Percentiles rank a stretch among this genome's conserved stretches.
Conservation (phyloP, 2,113 vertebrate genomes). For the Hiodon alosoides region DNA sequence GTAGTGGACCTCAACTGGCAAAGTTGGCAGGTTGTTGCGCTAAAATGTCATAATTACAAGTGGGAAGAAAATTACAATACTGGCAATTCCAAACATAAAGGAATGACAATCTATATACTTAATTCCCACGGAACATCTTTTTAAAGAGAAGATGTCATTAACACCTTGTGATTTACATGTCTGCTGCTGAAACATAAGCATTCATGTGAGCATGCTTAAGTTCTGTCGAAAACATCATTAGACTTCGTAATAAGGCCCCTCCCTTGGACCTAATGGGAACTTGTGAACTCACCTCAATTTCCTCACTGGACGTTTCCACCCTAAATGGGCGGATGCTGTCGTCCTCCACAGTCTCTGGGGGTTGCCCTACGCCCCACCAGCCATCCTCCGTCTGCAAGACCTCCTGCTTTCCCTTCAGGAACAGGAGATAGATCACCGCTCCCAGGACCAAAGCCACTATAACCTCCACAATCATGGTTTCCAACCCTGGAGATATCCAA, state of each 20-base stretch:
- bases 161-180: neutral
- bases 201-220: neutral
- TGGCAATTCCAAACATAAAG: too few relatives aligned
- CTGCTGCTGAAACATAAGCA: neutral
- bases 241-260: neutral
- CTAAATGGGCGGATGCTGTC: conserved; percentile 57
- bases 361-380: conserved; percentile 71
- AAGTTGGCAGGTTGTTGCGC: too few relatives aligned
- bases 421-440: conserved; percentile 59
- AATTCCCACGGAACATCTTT: neutral
- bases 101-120: too few relatives aligned
- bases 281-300: conserved; percentile 63
- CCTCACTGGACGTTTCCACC: conserved; percentile 60
- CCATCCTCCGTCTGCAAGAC: conserved; percentile 68
- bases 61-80: too few relatives aligned
- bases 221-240: neutral
- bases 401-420: conserved; percentile 55
- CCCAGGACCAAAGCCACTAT: conserved; percentile 57
- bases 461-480: conserved; percentile 58
- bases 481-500: conserved; percentile 1
- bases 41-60: too few relatives aligned
- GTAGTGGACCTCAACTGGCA: too few relatives aligned
- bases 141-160: neutral
- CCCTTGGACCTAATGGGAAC: neutral
- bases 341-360: conserved; percentile 53